Evolutionary conservation across 2,797 vertebrate species (phyloP), one percentile per base, ranked within the genome.

Genomic region (Clarias laeviceps): DNA sequence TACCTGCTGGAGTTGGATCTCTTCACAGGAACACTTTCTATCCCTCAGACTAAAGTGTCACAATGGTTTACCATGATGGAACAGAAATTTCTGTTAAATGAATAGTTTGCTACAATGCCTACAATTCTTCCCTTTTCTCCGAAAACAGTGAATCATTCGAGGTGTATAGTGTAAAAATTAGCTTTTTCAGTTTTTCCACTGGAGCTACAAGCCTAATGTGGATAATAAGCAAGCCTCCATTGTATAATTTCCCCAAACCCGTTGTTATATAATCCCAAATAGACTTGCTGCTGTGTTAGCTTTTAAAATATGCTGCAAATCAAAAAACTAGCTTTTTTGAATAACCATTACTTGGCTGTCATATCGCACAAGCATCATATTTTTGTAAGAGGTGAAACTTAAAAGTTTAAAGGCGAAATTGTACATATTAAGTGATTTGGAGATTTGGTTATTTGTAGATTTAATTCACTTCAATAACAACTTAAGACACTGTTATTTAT

Each of bases 31-130:
- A 29, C 82, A 20, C 24, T 65, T 56, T 70, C 24, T 77, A 22
- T 69, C 34, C 18, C 32, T 72, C n/a, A 56, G 29, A 45, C n/a
- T 57, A 17, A 78, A 82, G 34, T n/a, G 57, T 80, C 89, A 92
- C 90, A 93, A 91, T 91, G 94, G 92, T 90, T 92, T 92, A 57
- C 18, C 68, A 27, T n/a, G 57, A 45, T 24, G 37, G 62, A 66
- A 54, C 32, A 66, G 27, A 74, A 74, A 57, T 37, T 68, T 78
- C 29, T 68, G 29, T 78, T 84, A 22, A 77, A 66, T 80, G n/a
- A 80, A 68, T 81, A 81, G 40, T 54, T 81, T 54, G 45, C 62
- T 81, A 54, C 22, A 81, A 81, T 81, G 7, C 45, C 40, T 20
- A 54, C 64, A 81, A 80, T 81, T 68, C 79, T 81, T 32, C 62